Evolutionary conservation across 2,113 vertebrate genomes (phyloP).

Genomic region (Xiphorhynchus elegans): DNA sequence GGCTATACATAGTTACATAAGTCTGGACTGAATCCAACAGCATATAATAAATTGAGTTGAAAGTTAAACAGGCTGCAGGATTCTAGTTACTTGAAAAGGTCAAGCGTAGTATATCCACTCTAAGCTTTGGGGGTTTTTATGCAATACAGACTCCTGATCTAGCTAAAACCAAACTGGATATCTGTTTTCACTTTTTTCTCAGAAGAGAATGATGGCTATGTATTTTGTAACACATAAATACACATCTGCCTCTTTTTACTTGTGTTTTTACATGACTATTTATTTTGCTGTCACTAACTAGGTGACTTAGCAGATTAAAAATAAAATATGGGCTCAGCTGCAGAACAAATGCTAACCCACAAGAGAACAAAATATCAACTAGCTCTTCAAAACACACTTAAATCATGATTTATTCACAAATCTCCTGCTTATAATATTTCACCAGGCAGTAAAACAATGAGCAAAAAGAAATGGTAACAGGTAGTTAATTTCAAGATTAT

Average conservation of each 20-base stretch:
- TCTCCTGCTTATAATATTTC: neutral
- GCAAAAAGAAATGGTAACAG: constrained; percentile 10
- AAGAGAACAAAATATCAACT: neutral
- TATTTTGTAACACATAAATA: constrained; percentile 1
- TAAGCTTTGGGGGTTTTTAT: neutral
- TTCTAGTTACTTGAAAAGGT: constrained; percentile 10
- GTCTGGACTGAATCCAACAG: neutral
- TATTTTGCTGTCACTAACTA: constrained; percentile 26
- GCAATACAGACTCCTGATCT: neutral
- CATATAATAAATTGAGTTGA: neutral
- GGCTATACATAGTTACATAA: neutral
- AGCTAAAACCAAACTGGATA: neutral
- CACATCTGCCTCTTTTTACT: neutral
- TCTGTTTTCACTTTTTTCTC: constrained; percentile 26
- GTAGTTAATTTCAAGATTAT: constrained; percentile 30
- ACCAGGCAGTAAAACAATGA: neutral
- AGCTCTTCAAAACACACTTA: constrained; percentile 17
- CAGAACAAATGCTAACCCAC: neutral
- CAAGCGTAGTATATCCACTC: neutral
- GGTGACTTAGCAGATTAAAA: constrained; percentile 49
- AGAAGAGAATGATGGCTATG: constrained; percentile 25
- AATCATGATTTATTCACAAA: constrained; percentile 23
- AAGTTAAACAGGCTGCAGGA: constrained; percentile 20
- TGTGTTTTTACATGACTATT: constrained; percentile 9
- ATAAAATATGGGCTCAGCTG: constrained; percentile 22